These are phyloP conservation scores for Lymantria monacha DNA, from an alignment of 2,888 invertebrate species.

Conservation along the genomic window DNA sequence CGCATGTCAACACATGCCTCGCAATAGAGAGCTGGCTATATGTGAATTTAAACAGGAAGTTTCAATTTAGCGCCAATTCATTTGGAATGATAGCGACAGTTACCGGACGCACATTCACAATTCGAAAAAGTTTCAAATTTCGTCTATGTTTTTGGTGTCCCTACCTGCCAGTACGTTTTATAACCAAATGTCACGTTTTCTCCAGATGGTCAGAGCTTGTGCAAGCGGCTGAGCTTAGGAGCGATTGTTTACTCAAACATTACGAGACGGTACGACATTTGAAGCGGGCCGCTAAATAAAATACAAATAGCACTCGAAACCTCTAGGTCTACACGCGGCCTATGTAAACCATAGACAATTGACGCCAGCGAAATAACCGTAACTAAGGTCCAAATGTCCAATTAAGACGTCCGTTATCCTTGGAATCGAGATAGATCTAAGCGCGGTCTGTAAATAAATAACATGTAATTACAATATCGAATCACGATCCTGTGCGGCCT, in stretches of 20 bases:
- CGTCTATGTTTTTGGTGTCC: slow-evolving; percentile 42
- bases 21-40: slow-evolving; percentile 61
- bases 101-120: slow-evolving; percentile 62
- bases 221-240: slow-evolving; percentile 64
- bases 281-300: slow-evolving; percentile 79
- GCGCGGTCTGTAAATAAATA: slow-evolving; percentile 68
- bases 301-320: slow-evolving; percentile 73
- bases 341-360: slow-evolving; percentile 65
- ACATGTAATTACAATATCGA: slow-evolving; percentile 75
- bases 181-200: slow-evolving; percentile 74
- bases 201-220: slow-evolving; percentile 77
- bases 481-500: slow-evolving; percentile 70
- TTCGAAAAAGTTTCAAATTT: slow-evolving; percentile 60
- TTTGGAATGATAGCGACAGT: slow-evolving; percentile 66
- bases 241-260: slow-evolving; percentile 77
- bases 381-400: slow-evolving; percentile 70
- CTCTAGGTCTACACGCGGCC: slow-evolving; percentile 62
- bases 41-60: slow-evolving; percentile 77
- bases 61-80: slow-evolving; percentile 78
- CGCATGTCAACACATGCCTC: slow-evolving; percentile 69
- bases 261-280: slow-evolving; percentile 80
- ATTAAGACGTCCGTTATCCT: slow-evolving; percentile 77
- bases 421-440: slow-evolving; percentile 64
- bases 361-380: slow-evolving; percentile 66
- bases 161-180: slow-evolving; percentile 55